Evolutionary conservation across 2,113 vertebrate genomes (phyloP).

Genomic region (Hyperopisus bebe): DNA sequence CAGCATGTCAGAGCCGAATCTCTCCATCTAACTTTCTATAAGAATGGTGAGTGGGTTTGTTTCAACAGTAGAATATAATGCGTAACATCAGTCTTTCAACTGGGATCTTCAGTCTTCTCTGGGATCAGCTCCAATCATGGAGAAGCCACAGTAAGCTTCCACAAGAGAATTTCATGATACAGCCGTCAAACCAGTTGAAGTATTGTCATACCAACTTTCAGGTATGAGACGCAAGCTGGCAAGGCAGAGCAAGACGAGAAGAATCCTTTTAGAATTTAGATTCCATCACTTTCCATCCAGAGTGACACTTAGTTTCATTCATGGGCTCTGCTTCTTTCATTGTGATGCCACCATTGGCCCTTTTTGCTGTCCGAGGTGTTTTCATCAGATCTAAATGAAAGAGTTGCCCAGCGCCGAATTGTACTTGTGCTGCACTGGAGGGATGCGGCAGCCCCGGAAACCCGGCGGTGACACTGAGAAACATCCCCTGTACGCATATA

Average conservation of each 20-base stretch:
- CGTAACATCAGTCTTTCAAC: neutral
- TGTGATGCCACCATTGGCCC: conserved; percentile 37
- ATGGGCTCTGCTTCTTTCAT: neutral
- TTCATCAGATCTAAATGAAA: conserved; percentile 14
- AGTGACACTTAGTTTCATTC: neutral
- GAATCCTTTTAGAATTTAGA: neutral
- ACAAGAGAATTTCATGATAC: neutral
- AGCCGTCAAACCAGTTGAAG: neutral
- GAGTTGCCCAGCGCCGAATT: neutral
- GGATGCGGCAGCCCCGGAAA: neutral
- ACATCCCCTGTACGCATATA: neutral
- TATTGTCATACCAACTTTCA: neutral
- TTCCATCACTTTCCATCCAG: neutral
- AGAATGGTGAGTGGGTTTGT: neutral
- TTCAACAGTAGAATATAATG: neutral
- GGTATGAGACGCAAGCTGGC: neutral
- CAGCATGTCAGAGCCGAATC: neutral
- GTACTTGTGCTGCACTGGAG: neutral
- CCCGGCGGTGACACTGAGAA: conserved; percentile 4
- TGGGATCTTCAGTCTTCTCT: too few species aligned
- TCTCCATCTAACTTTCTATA: neutral
- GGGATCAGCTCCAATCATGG: neutral
- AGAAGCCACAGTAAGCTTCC: neutral
- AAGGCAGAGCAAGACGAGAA: neutral
- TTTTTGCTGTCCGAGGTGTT: neutral